Base-by-base conservation (phyloP, 2,113 vertebrate species). In the Syngnathus floridae region DNA sequence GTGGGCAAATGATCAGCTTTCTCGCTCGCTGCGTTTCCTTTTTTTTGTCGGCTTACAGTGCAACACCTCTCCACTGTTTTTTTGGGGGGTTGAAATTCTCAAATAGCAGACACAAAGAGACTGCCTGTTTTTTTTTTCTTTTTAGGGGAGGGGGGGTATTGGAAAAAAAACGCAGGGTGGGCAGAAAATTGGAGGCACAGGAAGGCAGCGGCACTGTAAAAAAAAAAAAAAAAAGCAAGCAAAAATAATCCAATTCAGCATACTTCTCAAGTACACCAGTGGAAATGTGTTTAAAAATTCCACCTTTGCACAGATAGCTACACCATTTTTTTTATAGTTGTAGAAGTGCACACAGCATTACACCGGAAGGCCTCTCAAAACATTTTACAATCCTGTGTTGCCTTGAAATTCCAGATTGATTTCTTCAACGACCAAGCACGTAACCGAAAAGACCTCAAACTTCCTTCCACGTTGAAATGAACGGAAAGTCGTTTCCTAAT, bases 1-100 rank as follows among this genome's bases (percentile, higher is more conserved):
- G 90, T 91, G 89, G 71, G 59, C 87, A 91, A 90, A 91, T 90
- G 82, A 86, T 80, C 61, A 70, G 55, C 76, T 40, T 22, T 58
- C 67, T 66, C 66, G 37, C 57, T 63, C 1, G 16, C 19, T 35
- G 14, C 11, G 19, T 60, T 59, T 59, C 11, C 22, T 55, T 55
- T 26, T 54, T 49, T 21, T 49, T n/a, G 17, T 49, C 2, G 48
- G 62, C 16, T 52, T 61, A 65, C 13, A 61, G 21, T 52, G 48
- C 35, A 38, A 60, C 36, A 31, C 58, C 17, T 38, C 56, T 17
- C 37, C n/a, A 60, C 21, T 22, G 2, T 61, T 61, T 61, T 59
- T 60, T 48, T 16, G 43, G 1, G 16, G 43, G 43, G 43, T 4
- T 4, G 43, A 21, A 43, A 61, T 61, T 43, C 59, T 61, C 59